A percentile compares a stretch with the other conserved stretches of the same genome.
These are phyloP conservation scores for Cryptophagus acutangulus DNA, from an alignment of 2,888 invertebrate species.

Conservation along the genomic window DNA sequence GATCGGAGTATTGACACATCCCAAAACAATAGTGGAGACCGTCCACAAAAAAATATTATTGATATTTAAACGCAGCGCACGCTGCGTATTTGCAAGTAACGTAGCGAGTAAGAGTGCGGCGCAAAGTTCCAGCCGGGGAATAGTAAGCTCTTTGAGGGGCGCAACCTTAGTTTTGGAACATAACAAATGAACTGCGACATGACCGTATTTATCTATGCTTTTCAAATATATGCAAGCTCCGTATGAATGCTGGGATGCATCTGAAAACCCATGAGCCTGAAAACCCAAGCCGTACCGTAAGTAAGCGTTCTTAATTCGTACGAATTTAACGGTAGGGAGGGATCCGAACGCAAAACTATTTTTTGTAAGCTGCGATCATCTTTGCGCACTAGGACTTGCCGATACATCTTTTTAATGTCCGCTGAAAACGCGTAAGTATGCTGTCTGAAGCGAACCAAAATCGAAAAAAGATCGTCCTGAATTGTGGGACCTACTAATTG, in stretches of 20 bases:
- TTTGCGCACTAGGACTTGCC: constrained; percentile 13
- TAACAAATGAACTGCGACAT: constrained; percentile 10
- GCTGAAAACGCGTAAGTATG: constrained; percentile 12
- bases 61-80: constrained; percentile 9
- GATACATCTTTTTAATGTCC: constrained; percentile 19
- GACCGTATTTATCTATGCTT: not conserved
- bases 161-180: constrained; percentile 18
- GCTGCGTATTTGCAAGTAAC: constrained; percentile 10
- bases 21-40: constrained; percentile 7
- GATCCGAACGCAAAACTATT: constrained; percentile 11
- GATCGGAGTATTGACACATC: constrained; percentile 6
- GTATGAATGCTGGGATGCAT: constrained; percentile 15
- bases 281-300: constrained; percentile 26
- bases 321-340: constrained; percentile 9
- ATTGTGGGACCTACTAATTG: constrained; percentile 17
- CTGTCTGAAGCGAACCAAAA: constrained; percentile 13
- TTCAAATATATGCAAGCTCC: constrained; percentile 17
- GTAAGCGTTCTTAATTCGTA: constrained; percentile 21
- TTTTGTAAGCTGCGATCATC: constrained; percentile 4
- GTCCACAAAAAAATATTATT: constrained; percentile 6
- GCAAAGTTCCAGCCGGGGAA: constrained; percentile 20
- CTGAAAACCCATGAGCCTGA: constrained; percentile 18
- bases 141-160: constrained; percentile 15
- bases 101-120: constrained; percentile 16
- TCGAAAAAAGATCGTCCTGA: constrained; percentile 16